Conservation (phyloP, 2,888 invertebrate genomes). For the Enoplolaimus lenunculus region DNA sequence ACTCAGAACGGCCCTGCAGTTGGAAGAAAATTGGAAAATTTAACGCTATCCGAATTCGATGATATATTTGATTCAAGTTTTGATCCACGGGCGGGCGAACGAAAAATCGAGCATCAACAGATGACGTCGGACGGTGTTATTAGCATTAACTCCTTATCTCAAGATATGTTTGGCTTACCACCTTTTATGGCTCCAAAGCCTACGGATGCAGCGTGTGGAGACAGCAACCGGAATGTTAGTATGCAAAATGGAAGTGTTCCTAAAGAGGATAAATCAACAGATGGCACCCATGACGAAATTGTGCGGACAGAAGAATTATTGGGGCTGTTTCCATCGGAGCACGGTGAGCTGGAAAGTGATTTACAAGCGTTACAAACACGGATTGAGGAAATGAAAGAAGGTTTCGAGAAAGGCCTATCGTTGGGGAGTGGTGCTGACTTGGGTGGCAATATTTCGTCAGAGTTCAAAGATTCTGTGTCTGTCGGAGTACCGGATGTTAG, state of each 20-base stretch:
- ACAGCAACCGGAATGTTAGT: not conserved
- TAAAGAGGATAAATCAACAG: not conserved
- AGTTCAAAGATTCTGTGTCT: too few species aligned
- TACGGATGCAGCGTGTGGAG: not conserved
- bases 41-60: conserved; percentile 54
- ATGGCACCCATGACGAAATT: too few species aligned
- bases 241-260: not conserved
- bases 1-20: conserved; percentile 34
- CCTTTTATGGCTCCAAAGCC: not conserved
- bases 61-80: conserved; percentile 49
- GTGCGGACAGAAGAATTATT: too few species aligned
- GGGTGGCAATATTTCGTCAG: not conserved
- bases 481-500: too few species aligned
- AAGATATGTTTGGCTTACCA: not conserved
- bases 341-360: not conserved
- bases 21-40: conserved; percentile 41
- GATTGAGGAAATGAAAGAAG: not conserved
- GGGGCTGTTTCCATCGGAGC: not conserved
- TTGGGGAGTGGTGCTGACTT: not conserved
- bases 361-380: not conserved
- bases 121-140: not conserved
- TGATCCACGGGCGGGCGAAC: conserved; percentile 71
- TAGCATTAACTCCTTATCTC: not conserved
- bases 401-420: not conserved
- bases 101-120: conserved; percentile 28